Evolutionary conservation across 2,888 invertebrate genomes (phyloP), one percentile per base, ranked within the genome.

Genomic region (Cataglyphis livida): DNA sequence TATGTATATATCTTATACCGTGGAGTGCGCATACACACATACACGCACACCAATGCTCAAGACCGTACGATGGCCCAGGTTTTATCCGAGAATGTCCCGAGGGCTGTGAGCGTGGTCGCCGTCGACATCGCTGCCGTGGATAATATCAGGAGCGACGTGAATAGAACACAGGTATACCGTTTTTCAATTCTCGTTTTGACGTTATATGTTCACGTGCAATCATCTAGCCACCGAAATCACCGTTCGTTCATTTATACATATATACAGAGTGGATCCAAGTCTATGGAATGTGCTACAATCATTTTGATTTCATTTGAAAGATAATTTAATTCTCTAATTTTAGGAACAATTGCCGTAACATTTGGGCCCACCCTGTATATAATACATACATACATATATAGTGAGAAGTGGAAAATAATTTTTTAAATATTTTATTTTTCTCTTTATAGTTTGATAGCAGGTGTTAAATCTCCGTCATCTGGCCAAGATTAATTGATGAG

Each of bases 11-110:
- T 51, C 28, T 83, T 44, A n/a, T 3, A 35, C 21, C 15, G 79
- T 15, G 48, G 25, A 78, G 28, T 28, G 73, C 83, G 85, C 82
- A 87, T 85, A 51, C 51, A n/a, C 48, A n/a, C n/a, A n/a, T 7
- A 51, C 7, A 51, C n/a, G 7, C 51, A n/a, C 15, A 84, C 88
- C 88, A 85, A 90, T 90, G 90, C 91, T 91, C 92, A 94, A 90
- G 91, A 90, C 85, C 90, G 91, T 91, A 93, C 88, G 85, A 94
- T 94, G 94, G 94, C 94, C 91, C 94, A 94, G 93, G 93, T 93
- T 88, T 91, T 93, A 89, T 93, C 93, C 87, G 94, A 94, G 92
- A 94, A 93, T 91, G 94, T 93, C 92, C 94, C 94, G 86, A 91
- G 94, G 92, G 93, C 94, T 82, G 93, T 94, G 86, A 94, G 94